Evolutionary conservation across 2,888 invertebrate species (phyloP).

Genomic region (Microctonus aethiopoides): DNA sequence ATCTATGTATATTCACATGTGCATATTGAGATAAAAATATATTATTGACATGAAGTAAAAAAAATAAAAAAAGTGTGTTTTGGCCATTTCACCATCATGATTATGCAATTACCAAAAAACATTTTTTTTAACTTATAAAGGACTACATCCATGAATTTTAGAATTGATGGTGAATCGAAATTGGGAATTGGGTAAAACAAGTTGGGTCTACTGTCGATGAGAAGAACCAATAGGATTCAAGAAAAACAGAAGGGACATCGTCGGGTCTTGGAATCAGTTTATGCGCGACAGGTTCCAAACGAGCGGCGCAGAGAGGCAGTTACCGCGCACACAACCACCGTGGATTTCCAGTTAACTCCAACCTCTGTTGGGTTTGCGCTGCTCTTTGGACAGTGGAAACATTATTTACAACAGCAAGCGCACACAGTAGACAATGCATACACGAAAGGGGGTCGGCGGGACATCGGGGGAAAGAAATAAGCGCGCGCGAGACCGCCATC

Average conservation of each 20-base stretch:
- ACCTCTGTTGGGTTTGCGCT: conserved; percentile 17
- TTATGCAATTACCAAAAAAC: too few relatives aligned
- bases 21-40: too few relatives aligned
- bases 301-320: neutral
- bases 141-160: too few relatives aligned
- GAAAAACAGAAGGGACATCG: conserved; percentile 52
- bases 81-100: too few relatives aligned
- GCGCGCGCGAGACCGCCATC: conserved; percentile 51
- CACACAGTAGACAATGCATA: conserved; percentile 60
- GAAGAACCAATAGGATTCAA: conserved; percentile 51
- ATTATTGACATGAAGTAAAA: too few relatives aligned
- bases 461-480: conserved; percentile 22
- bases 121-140: too few relatives aligned
- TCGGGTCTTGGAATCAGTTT: conserved; percentile 58
- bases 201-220: neutral
- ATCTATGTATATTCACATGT: too few relatives aligned
- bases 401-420: conserved; percentile 63
- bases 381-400: conserved; percentile 49
- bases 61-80: too few relatives aligned
- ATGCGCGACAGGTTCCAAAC: conserved; percentile 61
- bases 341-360: conserved; percentile 30
- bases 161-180: neutral
- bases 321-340: neutral
- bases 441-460: neutral
- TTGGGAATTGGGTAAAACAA: conserved; percentile 33